Base-by-base conservation (phyloP, 2,113 vertebrate genomes). In the Otus sunia region DNA sequence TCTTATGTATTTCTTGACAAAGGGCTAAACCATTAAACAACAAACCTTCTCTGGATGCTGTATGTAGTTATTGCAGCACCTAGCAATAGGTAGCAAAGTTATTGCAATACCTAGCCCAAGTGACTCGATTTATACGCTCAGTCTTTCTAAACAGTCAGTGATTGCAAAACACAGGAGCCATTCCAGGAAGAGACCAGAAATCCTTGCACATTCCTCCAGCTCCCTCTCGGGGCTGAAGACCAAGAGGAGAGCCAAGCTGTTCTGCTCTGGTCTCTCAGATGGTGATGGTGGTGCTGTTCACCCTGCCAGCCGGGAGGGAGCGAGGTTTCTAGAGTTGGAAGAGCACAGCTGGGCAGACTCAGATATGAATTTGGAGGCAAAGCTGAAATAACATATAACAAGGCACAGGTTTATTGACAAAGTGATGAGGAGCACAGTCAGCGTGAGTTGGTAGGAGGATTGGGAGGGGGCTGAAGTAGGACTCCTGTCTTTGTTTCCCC, bases 161-260 rank as follows among this genome's bases (percentile, higher is more conserved):
- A 93, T 5, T 93, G 66, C 87, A 94, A 81, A 91, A 95, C 36
- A n/a, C 30, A 22, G 76, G 23, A 41, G 29, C 74, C 8, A 2
- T 26, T 72, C 85, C 66, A 79, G 47, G 47, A 85, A 64, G 36
- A 76, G 66, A 60, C 17, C 29, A 75, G 52, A 66, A 79, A 85
- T 36, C 79, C 43, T 36, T 5, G 4, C 1, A 1, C 45, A 10
- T 53, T 83, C 41, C 27, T 47, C 3, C 20, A 29, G 23, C 55
- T 52, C 49, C 43, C 4, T 75, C 62, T 36, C 6, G 1, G 15
- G 30, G 36, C 39, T 0, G 0, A 83, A 88, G 36, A 45, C 0
- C 0, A 8, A 75, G 9, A 2, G 3, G 13, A 53, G 23, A 45
- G 34, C 34, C 0, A 1, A 82, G 23, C 11, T 53, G 23, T 39